Evolutionary conservation across 1,140 invertebrate species (phyloP), one percentile per base, ranked within the genome.

Genomic region (Drosophila watanabei): DNA sequence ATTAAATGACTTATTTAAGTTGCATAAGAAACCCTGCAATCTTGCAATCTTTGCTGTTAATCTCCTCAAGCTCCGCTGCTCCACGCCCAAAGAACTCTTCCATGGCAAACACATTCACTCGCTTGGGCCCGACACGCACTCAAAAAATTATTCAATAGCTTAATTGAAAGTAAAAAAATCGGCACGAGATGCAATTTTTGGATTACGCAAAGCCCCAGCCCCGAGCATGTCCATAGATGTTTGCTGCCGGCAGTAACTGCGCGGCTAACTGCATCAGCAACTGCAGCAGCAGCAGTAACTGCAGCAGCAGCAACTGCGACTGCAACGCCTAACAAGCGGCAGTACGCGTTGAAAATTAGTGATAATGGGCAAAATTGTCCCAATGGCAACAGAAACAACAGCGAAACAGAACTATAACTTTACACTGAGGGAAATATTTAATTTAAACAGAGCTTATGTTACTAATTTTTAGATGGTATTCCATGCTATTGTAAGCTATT

Each of bases 131-230:
- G 58, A 81, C 82, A 86, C 82, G 83, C 70, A 88, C 65, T 83
- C 81, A 78, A 90, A 90, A 84, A 90, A 90, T 90, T 89, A 90
- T 89, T 89, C 86, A 89, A 89, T 89, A 79, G 86, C 79, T 90
- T 89, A 89, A 89, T 89, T 89, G 86, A 89, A 89, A 89, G 86
- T 90, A 80, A 57, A 80, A 80, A 80, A 89, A 79, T 82, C 86
- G 63, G 77, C 75, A 85, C 86, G 86, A 84, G 82, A 73, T 90
- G 88, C 86, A 89, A 89, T 82, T 90, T 71, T 89, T 82, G 57
- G 86, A 89, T 89, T 89, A 89, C 86, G 86, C 86, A 89, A 89
- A 85, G 52, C 70, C 70, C 68, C 57, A 51, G 60, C 54, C 79
- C 68, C 54, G 60, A 62, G 57, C 85, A 88, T 88, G 84, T 88